Conservation (phyloP, 2,797 vertebrate species). For the Steatocranus sp. region DNA sequence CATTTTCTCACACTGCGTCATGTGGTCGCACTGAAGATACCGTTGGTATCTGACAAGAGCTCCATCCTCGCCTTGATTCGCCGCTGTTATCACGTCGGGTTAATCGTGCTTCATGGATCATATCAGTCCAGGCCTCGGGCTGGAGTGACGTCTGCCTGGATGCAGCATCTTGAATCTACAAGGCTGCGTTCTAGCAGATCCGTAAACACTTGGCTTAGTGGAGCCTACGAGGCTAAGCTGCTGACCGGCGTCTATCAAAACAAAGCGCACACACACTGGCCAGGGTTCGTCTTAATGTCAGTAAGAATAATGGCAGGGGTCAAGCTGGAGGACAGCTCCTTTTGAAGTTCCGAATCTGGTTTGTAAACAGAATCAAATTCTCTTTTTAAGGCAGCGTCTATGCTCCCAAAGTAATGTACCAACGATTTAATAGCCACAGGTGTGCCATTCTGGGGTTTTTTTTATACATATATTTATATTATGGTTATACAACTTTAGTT, state of each 20-base stretch:
- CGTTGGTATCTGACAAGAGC: background rate
- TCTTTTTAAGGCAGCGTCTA: background rate
- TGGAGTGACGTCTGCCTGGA: conserved; percentile 6
- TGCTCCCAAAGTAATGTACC: background rate
- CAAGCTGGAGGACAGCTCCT: conserved; percentile 1
- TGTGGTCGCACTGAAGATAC: background rate
- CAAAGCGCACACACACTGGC: conserved; percentile 33
- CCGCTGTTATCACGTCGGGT: conserved; percentile 6
- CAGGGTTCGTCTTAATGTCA: conserved; percentile 30
- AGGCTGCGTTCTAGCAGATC: conserved; percentile 49
- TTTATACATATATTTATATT: conserved; percentile 2
- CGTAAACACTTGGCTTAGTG: conserved; percentile 63
- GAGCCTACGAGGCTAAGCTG: conserved; percentile 41
- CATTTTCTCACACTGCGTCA: background rate
- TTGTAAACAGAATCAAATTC: background rate
- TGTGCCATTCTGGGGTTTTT: rapidly evolving
- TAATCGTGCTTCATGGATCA: conserved; percentile 20
- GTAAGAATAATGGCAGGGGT: conserved; percentile 19
- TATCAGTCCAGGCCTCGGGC: conserved; percentile 27
- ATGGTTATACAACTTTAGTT: background rate
- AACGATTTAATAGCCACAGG: background rate
- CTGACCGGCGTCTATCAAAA: conserved; percentile 58
- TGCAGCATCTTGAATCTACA: conserved; percentile 28
- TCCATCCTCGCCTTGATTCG: background rate
- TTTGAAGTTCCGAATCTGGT: conserved; percentile 21